A percentile compares a stretch with the other conserved stretches of the same genome.
Evolutionary conservation across 2,113 vertebrate species (phyloP).

Genomic region (Salminus brasiliensis): DNA sequence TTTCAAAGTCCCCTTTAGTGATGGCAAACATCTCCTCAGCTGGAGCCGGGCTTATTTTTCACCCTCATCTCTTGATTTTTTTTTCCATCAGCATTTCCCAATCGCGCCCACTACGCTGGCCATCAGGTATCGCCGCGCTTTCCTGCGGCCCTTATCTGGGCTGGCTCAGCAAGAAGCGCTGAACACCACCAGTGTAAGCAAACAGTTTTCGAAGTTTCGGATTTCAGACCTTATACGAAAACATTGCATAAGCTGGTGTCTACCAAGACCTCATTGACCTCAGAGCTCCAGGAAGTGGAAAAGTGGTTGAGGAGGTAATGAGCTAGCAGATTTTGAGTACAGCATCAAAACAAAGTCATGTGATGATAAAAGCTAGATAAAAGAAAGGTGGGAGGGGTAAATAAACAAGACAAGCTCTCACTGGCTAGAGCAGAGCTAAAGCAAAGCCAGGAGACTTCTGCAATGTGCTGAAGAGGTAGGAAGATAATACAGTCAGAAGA

Average conservation of each 20-base stretch:
- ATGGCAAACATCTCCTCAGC: constrained; percentile 48
- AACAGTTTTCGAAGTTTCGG: constrained; percentile 48
- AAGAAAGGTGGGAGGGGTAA: background rate
- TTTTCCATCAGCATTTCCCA: constrained; percentile 56
- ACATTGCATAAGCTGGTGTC: constrained; percentile 17
- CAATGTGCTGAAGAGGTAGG: background rate
- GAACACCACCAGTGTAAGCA: constrained; percentile 35
- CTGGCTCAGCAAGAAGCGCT: constrained; percentile 35
- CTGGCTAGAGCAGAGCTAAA: background rate
- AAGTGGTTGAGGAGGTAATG: constrained; percentile 7
- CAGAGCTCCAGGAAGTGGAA: constrained; percentile 27
- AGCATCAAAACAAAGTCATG: constrained; percentile 59
- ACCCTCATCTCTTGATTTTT: constrained; percentile 40
- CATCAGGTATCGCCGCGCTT: constrained; percentile 22
- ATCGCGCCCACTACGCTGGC: constrained; percentile 35
- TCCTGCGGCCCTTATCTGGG: constrained; percentile 40
- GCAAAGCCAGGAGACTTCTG: background rate
- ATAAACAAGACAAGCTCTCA: background rate
- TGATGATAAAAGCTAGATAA: background rate
- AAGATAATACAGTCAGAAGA: background rate
- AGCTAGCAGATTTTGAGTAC: background rate
- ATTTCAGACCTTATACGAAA: constrained; percentile 36
- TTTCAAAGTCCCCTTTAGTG: constrained; percentile 36
- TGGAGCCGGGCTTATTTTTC: constrained; percentile 47
- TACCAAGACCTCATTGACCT: constrained; percentile 22